These are phyloP conservation scores for Notamacropus eugenii DNA, from an alignment of 2,797 vertebrate genomes.

Conservation along the genomic window DNA sequence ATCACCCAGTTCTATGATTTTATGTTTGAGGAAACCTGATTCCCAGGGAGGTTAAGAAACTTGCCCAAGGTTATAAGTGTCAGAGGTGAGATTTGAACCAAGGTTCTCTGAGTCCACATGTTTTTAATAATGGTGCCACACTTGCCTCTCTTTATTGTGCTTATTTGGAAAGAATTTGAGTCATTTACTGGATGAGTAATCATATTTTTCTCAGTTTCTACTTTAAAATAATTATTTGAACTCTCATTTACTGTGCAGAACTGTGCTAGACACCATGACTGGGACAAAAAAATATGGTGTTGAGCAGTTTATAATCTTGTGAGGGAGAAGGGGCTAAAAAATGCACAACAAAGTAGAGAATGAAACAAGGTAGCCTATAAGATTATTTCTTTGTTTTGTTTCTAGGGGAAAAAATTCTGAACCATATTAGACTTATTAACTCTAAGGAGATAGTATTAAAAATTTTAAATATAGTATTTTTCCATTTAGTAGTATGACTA, in stretches of 20 bases:
- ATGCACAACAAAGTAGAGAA: slow-evolving; percentile 13
- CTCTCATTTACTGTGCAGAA: not conserved
- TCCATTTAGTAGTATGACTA: not conserved
- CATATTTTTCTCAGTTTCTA: not conserved
- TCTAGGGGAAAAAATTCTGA: not conserved
- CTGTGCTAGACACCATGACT: not conserved
- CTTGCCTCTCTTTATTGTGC: not conserved
- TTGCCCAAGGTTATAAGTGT: not conserved
- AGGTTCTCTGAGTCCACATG: not conserved
- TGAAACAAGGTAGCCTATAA: not conserved
- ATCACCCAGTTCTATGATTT: not conserved
- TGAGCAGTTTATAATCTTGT: slow-evolving; percentile 38
- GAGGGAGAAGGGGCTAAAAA: not conserved
- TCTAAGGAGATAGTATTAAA: not conserved
- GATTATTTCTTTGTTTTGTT: slow-evolving; percentile 5
- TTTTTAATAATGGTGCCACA: not conserved
- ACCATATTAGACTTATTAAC: not conserved
- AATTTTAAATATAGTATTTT: not conserved
- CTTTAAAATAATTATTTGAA: slow-evolving; percentile 18
- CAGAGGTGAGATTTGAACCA: not conserved
- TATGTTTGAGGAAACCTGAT: not conserved
- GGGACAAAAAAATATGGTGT: not conserved
- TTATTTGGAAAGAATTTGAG: slow-evolving; percentile 22
- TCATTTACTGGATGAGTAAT: not conserved
- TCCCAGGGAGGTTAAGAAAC: not conserved